Percentiles rank a stretch among this genome's conserved stretches.
These are phyloP conservation scores for Pteruthius melanotis DNA, from an alignment of 2,113 vertebrate genomes.

Conservation along the genomic window DNA sequence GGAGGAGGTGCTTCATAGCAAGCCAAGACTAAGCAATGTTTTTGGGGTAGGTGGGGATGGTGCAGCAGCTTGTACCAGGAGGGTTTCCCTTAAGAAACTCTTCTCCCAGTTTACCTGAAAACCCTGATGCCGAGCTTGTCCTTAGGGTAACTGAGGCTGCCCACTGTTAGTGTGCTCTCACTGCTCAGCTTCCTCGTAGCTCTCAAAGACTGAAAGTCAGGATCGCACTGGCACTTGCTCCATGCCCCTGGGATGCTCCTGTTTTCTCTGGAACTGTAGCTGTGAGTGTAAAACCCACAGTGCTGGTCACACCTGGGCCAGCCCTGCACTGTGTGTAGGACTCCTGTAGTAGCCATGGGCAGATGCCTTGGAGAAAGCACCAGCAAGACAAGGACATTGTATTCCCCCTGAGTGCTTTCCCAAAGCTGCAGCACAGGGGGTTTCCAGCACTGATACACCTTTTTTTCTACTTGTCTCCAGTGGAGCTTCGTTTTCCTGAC, in stretches of 20 bases:
- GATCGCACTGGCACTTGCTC: neutral
- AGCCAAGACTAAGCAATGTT: neutral
- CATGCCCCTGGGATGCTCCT: neutral
- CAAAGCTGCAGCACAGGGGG: neutral
- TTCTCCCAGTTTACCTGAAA: neutral
- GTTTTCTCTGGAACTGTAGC: neutral
- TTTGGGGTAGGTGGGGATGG: neutral
- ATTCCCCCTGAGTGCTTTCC: neutral
- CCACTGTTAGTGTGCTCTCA: fast-evolving
- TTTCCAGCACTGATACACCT: neutral
- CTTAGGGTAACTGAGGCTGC: neutral
- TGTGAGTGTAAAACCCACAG: neutral
- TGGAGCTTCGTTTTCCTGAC: neutral
- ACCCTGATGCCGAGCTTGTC: neutral
- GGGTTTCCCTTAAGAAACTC: neutral
- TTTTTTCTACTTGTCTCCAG: neutral
- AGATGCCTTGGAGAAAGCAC: neutral
- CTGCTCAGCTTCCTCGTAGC: fast-evolving
- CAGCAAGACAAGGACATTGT: neutral
- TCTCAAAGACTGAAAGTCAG: neutral
- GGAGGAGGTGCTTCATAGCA: neutral
- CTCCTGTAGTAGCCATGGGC: neutral
- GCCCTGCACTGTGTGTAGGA: fast-evolving
- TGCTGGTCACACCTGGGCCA: neutral
- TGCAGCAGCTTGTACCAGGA: neutral